Evolutionary conservation across 1,140 invertebrate genomes (phyloP), one percentile per base, ranked within the genome.

Genomic region (Drosophila funebris): DNA sequence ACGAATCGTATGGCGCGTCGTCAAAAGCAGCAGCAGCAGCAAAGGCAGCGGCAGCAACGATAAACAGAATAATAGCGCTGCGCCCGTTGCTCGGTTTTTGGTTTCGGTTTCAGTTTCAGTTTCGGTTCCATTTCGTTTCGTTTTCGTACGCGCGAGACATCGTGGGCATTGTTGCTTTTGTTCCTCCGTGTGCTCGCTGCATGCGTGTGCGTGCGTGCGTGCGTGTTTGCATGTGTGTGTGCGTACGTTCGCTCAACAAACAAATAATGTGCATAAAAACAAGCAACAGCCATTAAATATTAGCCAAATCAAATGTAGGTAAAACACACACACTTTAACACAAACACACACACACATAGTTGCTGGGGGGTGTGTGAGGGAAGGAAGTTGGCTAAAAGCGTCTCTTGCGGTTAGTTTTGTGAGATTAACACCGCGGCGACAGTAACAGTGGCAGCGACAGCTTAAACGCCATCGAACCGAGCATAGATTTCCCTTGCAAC

Each of bases 1-100:
- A 85, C 81, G 82, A 77, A 78, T 79, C 80, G 81, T 80, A 64
- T 46, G 63, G 61, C 79, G 72, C 54, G 69, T 73, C 58, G 43
- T 61, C 53, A 64, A 24, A 11, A 56, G 56, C 46, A 52, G 31
- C 36, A 63, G 36, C 64, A 36, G 16, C 39, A 41, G 20, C 44
- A 44, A 54, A 54, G 62, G 13, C 6, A 37, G 54, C 46, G 37
- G 22, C 56, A 61, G 31, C 29, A 37, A 24, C 36, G 29, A 41
- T n/a, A 54, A 36, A 48, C 44, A 50, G 27, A 67, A 43, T 53
- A 39, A 54, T 54, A 72, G 50, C 56, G 70, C 56, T 67, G 69
- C 67, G 37, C 44, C 14, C 48, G 48, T 53, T 64, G 61, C 31
- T 70, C 16, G 33, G 41, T 33, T 69, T 53, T 62, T 57, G 20